Evolutionary conservation across 2,113 vertebrate species (phyloP).

Genomic region (Mustela nigripes): DNA sequence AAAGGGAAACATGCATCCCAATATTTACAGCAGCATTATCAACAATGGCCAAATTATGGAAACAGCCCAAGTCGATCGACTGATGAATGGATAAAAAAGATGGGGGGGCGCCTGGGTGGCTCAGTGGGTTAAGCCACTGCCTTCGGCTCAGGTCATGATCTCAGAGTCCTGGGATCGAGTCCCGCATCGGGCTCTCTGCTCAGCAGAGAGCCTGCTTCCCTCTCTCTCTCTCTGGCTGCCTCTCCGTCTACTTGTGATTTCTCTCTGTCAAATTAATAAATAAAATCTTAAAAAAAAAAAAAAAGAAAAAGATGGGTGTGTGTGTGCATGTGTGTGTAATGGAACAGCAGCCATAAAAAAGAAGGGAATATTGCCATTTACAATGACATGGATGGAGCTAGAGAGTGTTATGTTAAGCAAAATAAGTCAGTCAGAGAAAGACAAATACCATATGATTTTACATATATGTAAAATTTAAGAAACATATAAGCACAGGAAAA

Average conservation of each 20-base stretch:
- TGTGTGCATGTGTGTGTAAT: background rate
- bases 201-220: too few species aligned
- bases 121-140: too few species aligned
- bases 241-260: too few species aligned
- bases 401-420: background rate
- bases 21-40: background rate
- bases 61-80: background rate
- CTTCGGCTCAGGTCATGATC: too few species aligned
- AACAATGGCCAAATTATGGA: background rate
- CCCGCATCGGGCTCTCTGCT: too few species aligned
- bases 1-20: background rate
- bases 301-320: too few species aligned
- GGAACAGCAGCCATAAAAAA: background rate
- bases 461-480: background rate
- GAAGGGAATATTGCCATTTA: background rate
- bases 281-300: too few species aligned
- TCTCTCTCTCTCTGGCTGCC: too few species aligned
- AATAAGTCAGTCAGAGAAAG: background rate
- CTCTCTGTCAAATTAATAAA: too few species aligned
- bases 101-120: too few species aligned
- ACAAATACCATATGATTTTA: background rate
- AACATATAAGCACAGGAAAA: background rate
- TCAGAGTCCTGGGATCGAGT: too few species aligned
- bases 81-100: background rate
- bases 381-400: background rate